phyloP scores from a whole-genome alignment of 2,113 vertebrate species.

The Malurus elegans region DNA sequence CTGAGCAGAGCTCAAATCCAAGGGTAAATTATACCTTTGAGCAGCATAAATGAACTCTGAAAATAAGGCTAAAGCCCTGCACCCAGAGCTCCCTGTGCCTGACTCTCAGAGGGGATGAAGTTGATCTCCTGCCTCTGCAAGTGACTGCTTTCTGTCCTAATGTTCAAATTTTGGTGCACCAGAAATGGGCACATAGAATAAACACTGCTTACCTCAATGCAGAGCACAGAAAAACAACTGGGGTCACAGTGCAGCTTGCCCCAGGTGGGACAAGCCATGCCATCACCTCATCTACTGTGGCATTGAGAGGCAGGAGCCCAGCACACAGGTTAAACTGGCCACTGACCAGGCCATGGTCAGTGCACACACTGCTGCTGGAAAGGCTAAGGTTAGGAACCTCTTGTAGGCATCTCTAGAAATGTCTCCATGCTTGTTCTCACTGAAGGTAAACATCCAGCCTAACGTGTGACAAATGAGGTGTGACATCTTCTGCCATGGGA shows the following conservation, averaged over 20 bases:
- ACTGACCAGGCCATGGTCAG: not conserved
- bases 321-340: not conserved
- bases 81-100: not conserved
- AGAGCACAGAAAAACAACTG: not conserved
- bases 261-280: not conserved
- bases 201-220: not conserved
- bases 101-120: not conserved
- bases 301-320: not conserved
- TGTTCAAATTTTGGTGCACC: not conserved
- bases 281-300: accelerated
- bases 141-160: not conserved
- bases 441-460: not conserved
- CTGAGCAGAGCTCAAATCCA: not conserved
- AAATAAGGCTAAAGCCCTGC: not conserved
- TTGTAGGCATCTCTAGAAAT: not conserved
- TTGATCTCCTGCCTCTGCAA: not conserved
- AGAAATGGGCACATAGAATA: not conserved
- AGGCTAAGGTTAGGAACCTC: not conserved
- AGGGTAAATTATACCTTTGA: not conserved
- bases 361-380: not conserved
- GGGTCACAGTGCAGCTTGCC: not conserved
- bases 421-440: not conserved
- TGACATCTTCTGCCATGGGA: not conserved
- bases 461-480: not conserved
- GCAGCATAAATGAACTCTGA: not conserved